A percentile compares a stretch with the other conserved stretches of the same genome.
phyloP scores from a whole-genome alignment of 2,113 vertebrate species.

The Tragelaphus strepsiceros region DNA sequence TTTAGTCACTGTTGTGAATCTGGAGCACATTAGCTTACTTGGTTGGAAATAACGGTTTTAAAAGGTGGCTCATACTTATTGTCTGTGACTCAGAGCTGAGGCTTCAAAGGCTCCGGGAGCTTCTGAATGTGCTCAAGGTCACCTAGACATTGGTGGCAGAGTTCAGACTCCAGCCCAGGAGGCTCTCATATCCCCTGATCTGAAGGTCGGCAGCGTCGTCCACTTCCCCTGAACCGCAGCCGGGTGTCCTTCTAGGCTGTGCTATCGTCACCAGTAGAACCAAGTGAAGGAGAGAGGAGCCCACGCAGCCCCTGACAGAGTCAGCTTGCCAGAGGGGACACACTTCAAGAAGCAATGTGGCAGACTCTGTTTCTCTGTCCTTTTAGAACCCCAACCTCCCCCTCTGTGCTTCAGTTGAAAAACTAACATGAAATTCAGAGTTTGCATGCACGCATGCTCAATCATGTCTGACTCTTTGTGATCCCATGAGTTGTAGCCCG shows the following conservation, averaged over 20 bases:
- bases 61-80: background rate
- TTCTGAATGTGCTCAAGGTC: background rate
- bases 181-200: background rate
- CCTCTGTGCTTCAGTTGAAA: background rate
- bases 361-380: background rate
- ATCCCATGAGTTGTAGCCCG: background rate
- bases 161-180: background rate
- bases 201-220: background rate
- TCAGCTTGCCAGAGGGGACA: too few relatives aligned
- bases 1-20: background rate
- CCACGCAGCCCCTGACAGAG: background rate
- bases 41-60: background rate
- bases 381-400: background rate
- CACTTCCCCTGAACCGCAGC: background rate
- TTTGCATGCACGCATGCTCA: background rate
- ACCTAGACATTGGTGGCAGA: background rate
- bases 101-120: background rate
- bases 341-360: rapidly evolving
- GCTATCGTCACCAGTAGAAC: background rate
- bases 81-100: background rate
- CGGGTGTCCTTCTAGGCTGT: background rate
- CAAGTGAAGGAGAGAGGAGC: background rate
- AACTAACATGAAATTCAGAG: background rate
- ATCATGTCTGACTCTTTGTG: rapidly evolving
- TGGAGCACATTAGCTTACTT: background rate